Conservation (phyloP, 2,113 vertebrate genomes). For the Sphyrna mokarran region DNA sequence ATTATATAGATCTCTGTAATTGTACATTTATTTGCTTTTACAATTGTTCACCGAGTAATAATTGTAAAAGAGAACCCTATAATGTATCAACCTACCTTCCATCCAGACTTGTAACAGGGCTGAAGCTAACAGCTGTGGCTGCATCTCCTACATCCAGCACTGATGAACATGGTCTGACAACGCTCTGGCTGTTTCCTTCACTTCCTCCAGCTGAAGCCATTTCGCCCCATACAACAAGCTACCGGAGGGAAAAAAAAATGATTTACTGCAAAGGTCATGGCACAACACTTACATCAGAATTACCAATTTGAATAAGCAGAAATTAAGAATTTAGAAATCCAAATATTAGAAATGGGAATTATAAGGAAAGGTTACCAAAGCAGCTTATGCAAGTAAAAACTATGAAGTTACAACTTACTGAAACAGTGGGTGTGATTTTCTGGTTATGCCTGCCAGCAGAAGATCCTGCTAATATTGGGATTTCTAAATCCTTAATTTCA, state of each 20-base stretch:
- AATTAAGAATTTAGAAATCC: neutral
- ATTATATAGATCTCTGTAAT: neutral
- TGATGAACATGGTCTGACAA: slow-evolving; percentile 69
- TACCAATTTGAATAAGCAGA: neutral
- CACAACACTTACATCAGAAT: neutral
- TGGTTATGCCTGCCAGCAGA: too few species aligned
- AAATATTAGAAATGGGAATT: neutral
- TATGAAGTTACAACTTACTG: neutral
- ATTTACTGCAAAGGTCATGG: neutral
- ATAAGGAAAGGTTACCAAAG: neutral
- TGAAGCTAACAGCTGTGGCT: slow-evolving; percentile 77
- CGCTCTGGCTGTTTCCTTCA: slow-evolving; percentile 42
- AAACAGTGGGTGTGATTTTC: too few species aligned
- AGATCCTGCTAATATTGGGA: too few species aligned
- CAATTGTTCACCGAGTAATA: neutral
- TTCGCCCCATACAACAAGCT: slow-evolving; percentile 86
- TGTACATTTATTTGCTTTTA: neutral
- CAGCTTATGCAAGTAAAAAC: neutral
- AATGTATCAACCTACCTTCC: slow-evolving; percentile 57
- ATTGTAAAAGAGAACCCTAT: neutral
- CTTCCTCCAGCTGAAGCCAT: slow-evolving; percentile 47
- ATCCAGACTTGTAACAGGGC: slow-evolving; percentile 56
- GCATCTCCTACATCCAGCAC: slow-evolving; percentile 78
- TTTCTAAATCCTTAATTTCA: too few species aligned
- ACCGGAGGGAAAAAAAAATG: neutral